These are phyloP conservation scores for human DNA, from an alignment of 2,113 vertebrate species.

Conservation along the genomic window DNA sequence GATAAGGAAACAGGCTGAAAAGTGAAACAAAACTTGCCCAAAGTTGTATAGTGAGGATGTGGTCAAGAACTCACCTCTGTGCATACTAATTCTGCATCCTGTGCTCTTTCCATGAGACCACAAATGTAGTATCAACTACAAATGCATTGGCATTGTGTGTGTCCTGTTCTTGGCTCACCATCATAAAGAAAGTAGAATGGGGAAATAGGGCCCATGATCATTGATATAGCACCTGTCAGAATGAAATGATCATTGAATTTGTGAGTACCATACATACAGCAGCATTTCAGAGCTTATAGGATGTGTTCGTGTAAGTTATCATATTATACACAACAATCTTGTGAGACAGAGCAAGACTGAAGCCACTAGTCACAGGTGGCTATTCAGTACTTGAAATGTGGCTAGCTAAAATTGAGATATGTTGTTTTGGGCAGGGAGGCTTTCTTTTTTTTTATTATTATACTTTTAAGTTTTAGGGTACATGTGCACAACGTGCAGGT, in stretches of 20 bases:
- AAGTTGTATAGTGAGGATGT: not conserved
- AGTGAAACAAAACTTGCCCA: not conserved
- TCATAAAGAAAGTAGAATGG: too few relatives aligned
- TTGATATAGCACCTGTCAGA: too few relatives aligned
- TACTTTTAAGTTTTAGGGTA: too few relatives aligned
- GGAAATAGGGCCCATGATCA: not conserved
- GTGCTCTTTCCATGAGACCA: not conserved
- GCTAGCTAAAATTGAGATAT: not conserved
- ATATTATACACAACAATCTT: not conserved
- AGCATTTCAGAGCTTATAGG: not conserved
- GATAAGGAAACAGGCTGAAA: not conserved
- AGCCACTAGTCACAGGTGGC: too few relatives aligned
- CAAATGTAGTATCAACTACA: not conserved
- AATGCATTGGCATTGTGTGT: accelerated
- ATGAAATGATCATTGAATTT: not conserved
- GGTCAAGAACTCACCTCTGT: not conserved
- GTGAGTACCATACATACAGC: not conserved
- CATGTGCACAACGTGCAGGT: too few relatives aligned
- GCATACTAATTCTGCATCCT: accelerated
- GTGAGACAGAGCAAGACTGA: not conserved
- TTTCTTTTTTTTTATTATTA: not conserved
- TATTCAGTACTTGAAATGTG: not conserved
- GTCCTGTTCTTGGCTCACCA: not conserved
- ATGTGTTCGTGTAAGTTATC: not conserved
- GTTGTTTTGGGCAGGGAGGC: not conserved